These are phyloP conservation scores for Dicranocentrus wangi DNA, from an alignment of 2,888 invertebrate species.

Conservation along the genomic window DNA sequence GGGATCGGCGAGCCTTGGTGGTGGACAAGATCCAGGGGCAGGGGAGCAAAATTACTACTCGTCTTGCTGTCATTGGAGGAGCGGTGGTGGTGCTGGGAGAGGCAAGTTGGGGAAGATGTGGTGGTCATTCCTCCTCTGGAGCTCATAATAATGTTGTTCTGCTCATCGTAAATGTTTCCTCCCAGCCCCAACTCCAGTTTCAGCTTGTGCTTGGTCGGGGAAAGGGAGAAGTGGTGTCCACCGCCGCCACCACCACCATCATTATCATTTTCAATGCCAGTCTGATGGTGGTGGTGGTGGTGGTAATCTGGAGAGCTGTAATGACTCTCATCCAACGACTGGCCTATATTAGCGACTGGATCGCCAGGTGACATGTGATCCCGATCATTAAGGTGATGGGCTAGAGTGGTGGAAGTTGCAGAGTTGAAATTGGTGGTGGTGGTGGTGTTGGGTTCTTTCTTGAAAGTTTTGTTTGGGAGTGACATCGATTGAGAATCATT, in stretches of 20 bases:
- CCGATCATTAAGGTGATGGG: conserved; percentile 47
- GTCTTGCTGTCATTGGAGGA: no score
- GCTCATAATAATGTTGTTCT: conserved; percentile 23
- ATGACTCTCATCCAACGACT: conserved; percentile 31
- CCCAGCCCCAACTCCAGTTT: no score
- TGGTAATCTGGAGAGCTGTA: conserved; percentile 13
- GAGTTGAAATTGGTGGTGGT: conserved; percentile 22
- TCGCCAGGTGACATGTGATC: conserved; percentile 55
- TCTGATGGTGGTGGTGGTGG: conserved; percentile 29
- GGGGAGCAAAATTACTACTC: no score
- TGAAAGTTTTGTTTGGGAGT: no score
- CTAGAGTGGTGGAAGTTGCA: conserved; percentile 43
- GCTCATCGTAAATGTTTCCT: conserved; percentile 26
- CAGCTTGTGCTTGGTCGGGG: conserved; percentile 13
- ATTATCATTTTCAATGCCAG: conserved; percentile 26
- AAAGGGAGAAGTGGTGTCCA: conserved; percentile 26
- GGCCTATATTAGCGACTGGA: conserved; percentile 39
- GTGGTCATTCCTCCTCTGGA: not conserved
- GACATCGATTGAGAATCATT: conserved; percentile 51
- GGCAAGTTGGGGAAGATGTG: not conserved
- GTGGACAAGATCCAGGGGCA: no score
- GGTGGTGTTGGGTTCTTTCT: conserved; percentile 30
- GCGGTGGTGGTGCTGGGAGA: no score
- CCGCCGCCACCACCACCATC: not conserved
- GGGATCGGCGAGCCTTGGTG: conserved; percentile 7